These are phyloP conservation scores for Rotaria macrura DNA, from an alignment of 2,888 invertebrate genomes.

Conservation along the genomic window DNA sequence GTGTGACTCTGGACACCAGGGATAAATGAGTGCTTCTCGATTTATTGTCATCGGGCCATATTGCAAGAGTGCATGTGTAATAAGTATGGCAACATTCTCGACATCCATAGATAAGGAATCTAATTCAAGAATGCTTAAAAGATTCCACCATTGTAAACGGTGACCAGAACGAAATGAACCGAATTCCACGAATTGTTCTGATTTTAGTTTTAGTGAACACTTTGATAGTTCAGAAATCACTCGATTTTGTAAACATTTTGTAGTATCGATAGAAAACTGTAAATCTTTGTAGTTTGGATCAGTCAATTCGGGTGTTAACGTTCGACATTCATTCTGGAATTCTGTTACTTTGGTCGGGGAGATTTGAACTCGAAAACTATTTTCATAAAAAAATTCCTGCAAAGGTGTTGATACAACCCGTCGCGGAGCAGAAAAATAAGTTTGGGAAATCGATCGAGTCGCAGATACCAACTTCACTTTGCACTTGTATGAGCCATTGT, in stretches of 20 bases:
- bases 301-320: neutral
- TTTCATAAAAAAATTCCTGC: neutral
- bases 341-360: neutral
- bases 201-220: neutral
- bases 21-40: neutral
- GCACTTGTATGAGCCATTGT: neutral
- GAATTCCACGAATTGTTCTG: neutral
- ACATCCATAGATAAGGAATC: conserved; percentile 8
- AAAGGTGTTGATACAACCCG: neutral
- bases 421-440: neutral
- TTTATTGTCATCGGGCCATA: neutral
- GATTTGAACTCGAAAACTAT: neutral
- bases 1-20: conserved; percentile 2
- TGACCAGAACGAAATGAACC: conserved; percentile 14
- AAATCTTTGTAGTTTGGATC: neutral
- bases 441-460: neutral
- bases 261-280: neutral
- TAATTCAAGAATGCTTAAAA: neutral
- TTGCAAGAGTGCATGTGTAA: conserved; percentile 15
- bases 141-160: conserved; percentile 15
- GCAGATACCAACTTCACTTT: neutral
- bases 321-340: neutral
- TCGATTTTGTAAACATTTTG: neutral
- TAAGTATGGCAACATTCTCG: neutral
- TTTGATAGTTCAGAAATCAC: neutral